Evolutionary conservation across 1,140 invertebrate genomes (phyloP), one percentile per base, ranked within the genome.

Genomic region (Zaprionus kolodkinae): DNA sequence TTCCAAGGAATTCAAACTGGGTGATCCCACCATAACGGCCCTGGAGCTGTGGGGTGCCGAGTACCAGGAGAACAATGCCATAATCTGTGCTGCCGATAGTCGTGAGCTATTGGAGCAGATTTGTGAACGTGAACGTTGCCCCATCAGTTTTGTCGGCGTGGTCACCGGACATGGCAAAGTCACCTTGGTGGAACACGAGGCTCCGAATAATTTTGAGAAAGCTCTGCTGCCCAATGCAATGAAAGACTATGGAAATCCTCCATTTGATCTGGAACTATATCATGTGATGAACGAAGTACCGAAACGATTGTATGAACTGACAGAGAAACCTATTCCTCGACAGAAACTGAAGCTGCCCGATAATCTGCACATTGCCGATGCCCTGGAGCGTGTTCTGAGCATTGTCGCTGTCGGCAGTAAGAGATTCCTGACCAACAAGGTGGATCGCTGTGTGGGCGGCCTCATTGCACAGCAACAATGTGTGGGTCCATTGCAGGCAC

Each of bases 31-130:
- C 9, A 96, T 99, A 12, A 98, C 95, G 56, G 96, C 97, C 0
- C 92, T 99, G 64, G 99, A 99, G 92, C 92, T 99, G 6, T 99
- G 99, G 99, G 98, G 98, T 0, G 99, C 98, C 0, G 99, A 99
- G 92, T 99, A 99, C 90, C 99, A 99, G 93, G 99, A 99, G 93
- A 99, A 97, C 77, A 96, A 99, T 93, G 98, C 98, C 0, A 93
- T 99, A 45, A 92, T 99, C 0, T 96, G 97, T 75, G 93, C 93
- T 45, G 93, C 95, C 62, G 92, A 96, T 63, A 94, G 97, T 80
- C 93, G 95, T 10, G 67, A 93, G 12, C 70, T 96, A 2, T 93
- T 99, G 0, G 93, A 96, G 83, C 92, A 92, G 78, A 97, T 99
- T 60, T 96, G 96, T 45, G 88, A 93, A 13, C 94, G 99, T 68